Conservation (phyloP, 2,888 invertebrate genomes). For the Smittia sp. region DNA sequence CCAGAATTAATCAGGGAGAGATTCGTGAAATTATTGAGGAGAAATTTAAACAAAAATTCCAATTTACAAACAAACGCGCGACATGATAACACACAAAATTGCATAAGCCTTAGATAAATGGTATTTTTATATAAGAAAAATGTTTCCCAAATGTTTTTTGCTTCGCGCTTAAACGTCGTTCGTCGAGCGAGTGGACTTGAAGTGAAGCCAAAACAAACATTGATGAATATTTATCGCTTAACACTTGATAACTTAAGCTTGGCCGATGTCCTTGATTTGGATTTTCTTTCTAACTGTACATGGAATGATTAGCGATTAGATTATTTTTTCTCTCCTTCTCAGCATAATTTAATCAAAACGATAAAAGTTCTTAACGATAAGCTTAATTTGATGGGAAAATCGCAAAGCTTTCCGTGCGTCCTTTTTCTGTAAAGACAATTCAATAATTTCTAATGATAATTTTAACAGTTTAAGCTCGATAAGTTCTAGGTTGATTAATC, state of each 20-base stretch:
- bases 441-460: neutral
- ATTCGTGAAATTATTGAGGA: slow-evolving; percentile 1
- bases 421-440: neutral
- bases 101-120: slow-evolving; percentile 21
- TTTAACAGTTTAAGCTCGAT: neutral
- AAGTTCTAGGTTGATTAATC: slow-evolving; percentile 4
- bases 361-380: neutral
- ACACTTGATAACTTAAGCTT: neutral
- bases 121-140: slow-evolving; percentile 16
- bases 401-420: neutral
- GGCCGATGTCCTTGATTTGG: neutral
- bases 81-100: slow-evolving; percentile 5
- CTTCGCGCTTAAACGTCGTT: no score
- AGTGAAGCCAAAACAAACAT: neutral
- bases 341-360: slow-evolving; percentile 23
- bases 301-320: slow-evolving; percentile 2
- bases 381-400: neutral
- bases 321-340: slow-evolving; percentile 11
- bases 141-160: neutral
- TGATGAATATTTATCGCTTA: neutral
- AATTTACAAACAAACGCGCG: slow-evolving; percentile 4
- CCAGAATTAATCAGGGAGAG: slow-evolving; percentile 23
- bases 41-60: neutral
- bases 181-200: no score
- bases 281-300: neutral